These are phyloP conservation scores for Serilophus lunatus DNA, from an alignment of 2,113 vertebrate genomes.

Conservation along the genomic window DNA sequence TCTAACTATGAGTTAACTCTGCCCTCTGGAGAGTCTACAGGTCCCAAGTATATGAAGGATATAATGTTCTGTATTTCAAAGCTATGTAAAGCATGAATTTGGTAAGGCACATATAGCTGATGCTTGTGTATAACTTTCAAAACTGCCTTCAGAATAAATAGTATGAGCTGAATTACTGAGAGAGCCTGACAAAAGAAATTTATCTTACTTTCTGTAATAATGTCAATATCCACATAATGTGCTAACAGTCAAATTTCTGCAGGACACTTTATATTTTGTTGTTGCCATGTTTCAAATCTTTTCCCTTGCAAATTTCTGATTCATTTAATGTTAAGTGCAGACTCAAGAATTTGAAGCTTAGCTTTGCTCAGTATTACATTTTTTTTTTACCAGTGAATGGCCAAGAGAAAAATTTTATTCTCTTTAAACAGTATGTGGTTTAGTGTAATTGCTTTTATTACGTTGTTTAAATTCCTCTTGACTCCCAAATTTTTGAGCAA, in stretches of 20 bases:
- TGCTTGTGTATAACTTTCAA: not conserved
- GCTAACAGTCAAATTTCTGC: not conserved
- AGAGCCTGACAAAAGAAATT: not conserved
- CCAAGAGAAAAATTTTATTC: not conserved
- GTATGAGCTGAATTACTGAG: not conserved
- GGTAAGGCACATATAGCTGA: not conserved
- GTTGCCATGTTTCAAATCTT: not conserved
- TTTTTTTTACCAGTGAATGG: not conserved
- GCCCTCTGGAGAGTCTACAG: not conserved
- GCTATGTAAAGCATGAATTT: not conserved
- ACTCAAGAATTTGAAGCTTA: not conserved
- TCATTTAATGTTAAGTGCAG: not conserved
- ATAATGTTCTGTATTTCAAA: not conserved
- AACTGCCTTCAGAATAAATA: not conserved
- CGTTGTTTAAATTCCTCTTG: not conserved
- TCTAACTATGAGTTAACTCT: not conserved
- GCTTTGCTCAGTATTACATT: not conserved
- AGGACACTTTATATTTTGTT: not conserved
- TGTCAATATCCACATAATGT: not conserved
- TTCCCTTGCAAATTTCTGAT: not conserved
- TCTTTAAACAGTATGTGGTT: not conserved
- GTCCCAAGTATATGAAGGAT: not conserved
- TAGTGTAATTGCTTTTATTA: not conserved
- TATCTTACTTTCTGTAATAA: not conserved
- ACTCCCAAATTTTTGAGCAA: not conserved